phyloP scores from a whole-genome alignment of 2,888 invertebrate genomes.

The Drepanosiphum platanoidis region DNA sequence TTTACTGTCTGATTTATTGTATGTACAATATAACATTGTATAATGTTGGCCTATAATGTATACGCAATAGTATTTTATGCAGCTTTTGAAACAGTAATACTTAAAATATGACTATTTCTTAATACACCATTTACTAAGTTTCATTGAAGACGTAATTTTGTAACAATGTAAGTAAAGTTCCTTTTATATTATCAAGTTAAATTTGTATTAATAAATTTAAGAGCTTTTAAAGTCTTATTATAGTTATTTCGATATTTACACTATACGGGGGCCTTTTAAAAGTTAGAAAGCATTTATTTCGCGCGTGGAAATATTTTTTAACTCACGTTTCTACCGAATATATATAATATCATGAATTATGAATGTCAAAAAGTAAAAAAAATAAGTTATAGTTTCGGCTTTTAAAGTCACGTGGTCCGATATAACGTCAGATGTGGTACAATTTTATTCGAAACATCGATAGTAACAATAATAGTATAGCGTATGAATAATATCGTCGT shows the following conservation, averaged over 20 bases:
- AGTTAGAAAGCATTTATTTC: not conserved
- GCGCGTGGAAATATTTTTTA: not conserved
- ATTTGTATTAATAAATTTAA: constrained; percentile 1
- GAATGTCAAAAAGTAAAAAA: not conserved
- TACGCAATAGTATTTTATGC: not conserved
- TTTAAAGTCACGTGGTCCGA: not conserved
- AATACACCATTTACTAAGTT: not conserved
- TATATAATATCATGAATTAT: not conserved
- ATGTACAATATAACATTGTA: not conserved
- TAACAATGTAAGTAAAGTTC: not conserved
- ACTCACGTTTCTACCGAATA: not conserved
- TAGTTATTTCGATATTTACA: not conserved
- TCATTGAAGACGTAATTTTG: not conserved
- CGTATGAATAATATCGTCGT: no score
- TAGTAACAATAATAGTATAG: no score
- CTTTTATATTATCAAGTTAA: not conserved
- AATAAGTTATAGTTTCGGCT: not conserved
- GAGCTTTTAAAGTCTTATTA: not conserved
- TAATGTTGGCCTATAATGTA: not conserved
- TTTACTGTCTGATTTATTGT: no score
- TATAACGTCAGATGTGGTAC: no score
- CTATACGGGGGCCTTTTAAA: not conserved
- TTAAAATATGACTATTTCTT: not conserved
- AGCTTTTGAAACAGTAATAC: not conserved
- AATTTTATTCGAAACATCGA: no score